These are phyloP conservation scores for Scomber colias DNA, from an alignment of 2,113 vertebrate genomes.

Conservation along the genomic window DNA sequence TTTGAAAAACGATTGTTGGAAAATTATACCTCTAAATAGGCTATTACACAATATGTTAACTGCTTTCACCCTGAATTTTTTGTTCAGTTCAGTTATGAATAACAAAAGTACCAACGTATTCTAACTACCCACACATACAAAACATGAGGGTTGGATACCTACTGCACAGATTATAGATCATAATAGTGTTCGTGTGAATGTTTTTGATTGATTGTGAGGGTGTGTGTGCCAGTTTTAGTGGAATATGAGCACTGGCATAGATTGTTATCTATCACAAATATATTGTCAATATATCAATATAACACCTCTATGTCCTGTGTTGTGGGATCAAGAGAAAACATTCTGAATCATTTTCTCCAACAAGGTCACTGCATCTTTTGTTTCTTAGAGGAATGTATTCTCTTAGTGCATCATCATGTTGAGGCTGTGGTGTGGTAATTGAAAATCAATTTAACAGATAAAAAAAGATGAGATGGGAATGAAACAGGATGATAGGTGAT, in stretches of 20 bases:
- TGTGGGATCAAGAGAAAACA: neutral
- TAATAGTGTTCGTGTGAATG: too few relatives aligned
- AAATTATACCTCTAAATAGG: too few relatives aligned
- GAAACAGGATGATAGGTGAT: too few relatives aligned
- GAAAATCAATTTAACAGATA: neutral
- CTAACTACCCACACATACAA: too few relatives aligned
- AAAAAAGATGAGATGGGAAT: too few relatives aligned
- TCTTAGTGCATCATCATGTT: neutral
- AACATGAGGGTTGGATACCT: too few relatives aligned
- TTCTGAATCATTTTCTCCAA: neutral
- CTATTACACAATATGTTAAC: too few relatives aligned
- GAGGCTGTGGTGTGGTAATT: neutral
- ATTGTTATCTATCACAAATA: neutral
- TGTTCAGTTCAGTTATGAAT: too few relatives aligned
- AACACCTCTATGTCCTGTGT: neutral
- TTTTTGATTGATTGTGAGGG: neutral
- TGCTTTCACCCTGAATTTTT: too few relatives aligned
- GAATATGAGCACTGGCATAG: neutral
- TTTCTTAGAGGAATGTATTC: neutral
- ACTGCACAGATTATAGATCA: neutral
- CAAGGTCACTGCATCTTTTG: neutral
- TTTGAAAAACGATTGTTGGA: neutral
- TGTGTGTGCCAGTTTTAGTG: neutral
- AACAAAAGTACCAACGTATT: too few relatives aligned
- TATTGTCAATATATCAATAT: too few relatives aligned